Conservation (phyloP, 2,888 invertebrate genomes). For the Protophormia terraenovae region DNA sequence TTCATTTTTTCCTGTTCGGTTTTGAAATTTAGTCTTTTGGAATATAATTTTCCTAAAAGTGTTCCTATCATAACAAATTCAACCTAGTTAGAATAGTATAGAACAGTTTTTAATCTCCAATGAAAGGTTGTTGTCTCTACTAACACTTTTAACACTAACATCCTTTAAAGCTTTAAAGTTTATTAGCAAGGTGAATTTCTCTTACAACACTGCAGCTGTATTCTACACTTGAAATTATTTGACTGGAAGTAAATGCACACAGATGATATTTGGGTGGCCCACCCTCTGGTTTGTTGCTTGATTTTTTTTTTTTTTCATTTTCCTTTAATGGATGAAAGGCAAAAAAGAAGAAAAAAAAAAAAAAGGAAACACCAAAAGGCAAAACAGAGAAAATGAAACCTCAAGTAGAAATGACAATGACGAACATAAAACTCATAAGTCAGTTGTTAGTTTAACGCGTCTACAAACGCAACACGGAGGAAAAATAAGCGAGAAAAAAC, state of each 20-base stretch:
- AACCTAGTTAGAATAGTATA: too few species aligned
- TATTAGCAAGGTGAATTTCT: neutral
- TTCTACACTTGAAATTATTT: neutral
- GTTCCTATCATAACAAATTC: too few species aligned
- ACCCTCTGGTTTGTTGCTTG: neutral
- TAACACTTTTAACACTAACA: neutral
- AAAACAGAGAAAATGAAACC: conserved; percentile 37
- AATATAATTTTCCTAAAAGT: too few species aligned
- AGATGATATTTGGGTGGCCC: neutral
- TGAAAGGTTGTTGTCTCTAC: neutral
- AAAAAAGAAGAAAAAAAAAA: too few species aligned
- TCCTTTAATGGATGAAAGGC: neutral
- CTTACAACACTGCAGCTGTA: neutral
- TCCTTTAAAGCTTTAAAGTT: neutral
- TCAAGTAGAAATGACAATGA: conserved; percentile 51
- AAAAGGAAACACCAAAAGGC: conserved; percentile 39
- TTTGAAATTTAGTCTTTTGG: too few species aligned
- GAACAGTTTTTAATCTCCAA: too few species aligned
- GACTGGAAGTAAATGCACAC: conserved; percentile 19
- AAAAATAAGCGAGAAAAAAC: conserved; percentile 15
- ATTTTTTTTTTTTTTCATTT: neutral
- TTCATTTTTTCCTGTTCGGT: too few species aligned
- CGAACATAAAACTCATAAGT: conserved; percentile 57
- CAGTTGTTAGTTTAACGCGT: conserved; percentile 69
- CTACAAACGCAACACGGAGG: conserved; percentile 63